A percentile compares a stretch with the other conserved stretches of the same genome.
Evolutionary conservation across 2,113 vertebrate species (phyloP).

Genomic region (Catharus bicknelli): DNA sequence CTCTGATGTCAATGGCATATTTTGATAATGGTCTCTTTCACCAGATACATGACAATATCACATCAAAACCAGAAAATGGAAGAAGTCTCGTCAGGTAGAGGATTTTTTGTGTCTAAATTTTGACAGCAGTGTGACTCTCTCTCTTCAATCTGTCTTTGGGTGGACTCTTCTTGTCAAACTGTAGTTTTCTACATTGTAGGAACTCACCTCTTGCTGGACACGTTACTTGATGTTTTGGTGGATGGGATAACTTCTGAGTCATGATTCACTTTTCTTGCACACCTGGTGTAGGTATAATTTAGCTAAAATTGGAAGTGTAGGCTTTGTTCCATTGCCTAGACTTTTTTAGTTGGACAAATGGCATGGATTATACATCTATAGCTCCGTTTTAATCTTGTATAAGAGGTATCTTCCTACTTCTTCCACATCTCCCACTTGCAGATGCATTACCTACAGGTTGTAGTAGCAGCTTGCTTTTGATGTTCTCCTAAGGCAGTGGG

Average conservation of each 20-base stretch:
- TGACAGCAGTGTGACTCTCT: neutral
- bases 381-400: neutral
- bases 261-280: neutral
- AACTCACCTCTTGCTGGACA: neutral
- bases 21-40: conserved; percentile 22
- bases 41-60: conserved; percentile 70
- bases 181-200: neutral
- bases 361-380: neutral
- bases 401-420: neutral
- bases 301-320: neutral
- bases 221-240: neutral
- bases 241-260: neutral
- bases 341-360: neutral
- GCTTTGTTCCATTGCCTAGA: neutral
- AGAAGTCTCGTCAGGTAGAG: conserved; percentile 84
- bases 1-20: neutral
- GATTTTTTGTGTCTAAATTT: neutral
- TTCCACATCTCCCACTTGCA: neutral
- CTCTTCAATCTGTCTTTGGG: neutral
- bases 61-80: conserved; percentile 82
- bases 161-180: neutral
- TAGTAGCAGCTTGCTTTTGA: neutral
- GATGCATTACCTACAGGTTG: neutral
- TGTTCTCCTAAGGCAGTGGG: neutral
- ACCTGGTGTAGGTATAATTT: neutral